phyloP scores from a whole-genome alignment of 2,888 invertebrate genomes.

The Liopterus haemorrhoidalis region DNA sequence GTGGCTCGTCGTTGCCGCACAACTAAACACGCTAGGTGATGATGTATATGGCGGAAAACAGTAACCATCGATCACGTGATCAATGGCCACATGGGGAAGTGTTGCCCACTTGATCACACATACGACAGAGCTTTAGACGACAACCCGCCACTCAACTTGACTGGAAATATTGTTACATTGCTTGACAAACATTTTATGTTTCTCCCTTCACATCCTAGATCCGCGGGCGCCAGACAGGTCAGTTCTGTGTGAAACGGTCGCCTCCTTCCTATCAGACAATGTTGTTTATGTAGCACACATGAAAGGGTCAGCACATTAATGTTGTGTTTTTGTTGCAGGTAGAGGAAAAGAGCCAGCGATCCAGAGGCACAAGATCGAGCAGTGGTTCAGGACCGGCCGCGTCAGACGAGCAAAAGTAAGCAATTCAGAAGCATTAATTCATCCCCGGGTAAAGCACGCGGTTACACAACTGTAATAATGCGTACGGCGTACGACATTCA shows the following conservation, averaged over 20 bases:
- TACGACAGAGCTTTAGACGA: not conserved
- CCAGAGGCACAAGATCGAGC: conserved; percentile 1
- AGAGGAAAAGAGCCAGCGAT: conserved; percentile 1
- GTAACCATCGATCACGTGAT: conserved; percentile 37
- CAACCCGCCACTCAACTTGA: conserved; percentile 12
- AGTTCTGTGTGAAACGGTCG: not conserved
- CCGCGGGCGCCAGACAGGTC: not conserved
- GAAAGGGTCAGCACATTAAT: too few relatives aligned
- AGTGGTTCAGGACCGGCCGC: not conserved
- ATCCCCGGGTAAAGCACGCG: not conserved
- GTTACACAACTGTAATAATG: conserved; percentile 1
- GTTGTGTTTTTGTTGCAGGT: conserved; percentile 4
- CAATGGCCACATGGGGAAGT: conserved; percentile 34
- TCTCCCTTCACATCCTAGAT: not conserved
- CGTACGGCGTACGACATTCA: not conserved
- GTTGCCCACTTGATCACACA: not conserved
- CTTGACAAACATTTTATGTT: conserved; percentile 14
- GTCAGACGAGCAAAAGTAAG: conserved; percentile 6
- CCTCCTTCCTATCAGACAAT: not conserved
- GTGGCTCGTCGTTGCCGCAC: too few relatives aligned
- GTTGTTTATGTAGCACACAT: too few relatives aligned
- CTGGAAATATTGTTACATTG: conserved; percentile 19
- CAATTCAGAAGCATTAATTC: not conserved
- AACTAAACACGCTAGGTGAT: too few relatives aligned
- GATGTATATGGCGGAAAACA: too few relatives aligned